Evolutionary conservation across 2,113 vertebrate species (phyloP).

Genomic region (Pseudopodoces humilis): DNA sequence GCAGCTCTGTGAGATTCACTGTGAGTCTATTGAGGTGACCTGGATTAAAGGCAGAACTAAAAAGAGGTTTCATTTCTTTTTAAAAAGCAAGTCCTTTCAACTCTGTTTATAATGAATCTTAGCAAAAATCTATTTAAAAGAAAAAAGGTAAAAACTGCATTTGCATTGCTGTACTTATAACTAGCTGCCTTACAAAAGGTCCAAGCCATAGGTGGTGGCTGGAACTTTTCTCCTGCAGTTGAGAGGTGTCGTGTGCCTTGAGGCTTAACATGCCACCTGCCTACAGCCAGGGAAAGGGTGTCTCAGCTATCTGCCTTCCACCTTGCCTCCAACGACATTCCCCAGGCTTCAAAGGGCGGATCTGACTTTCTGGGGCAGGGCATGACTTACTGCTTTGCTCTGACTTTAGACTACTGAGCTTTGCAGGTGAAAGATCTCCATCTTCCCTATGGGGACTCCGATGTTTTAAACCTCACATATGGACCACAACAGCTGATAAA

Average conservation of each 20-base stretch:
- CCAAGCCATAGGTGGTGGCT: not conserved
- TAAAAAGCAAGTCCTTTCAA: not conserved
- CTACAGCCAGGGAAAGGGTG: not conserved
- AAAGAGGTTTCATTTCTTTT: not conserved
- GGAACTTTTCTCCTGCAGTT: not conserved
- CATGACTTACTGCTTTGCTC: not conserved
- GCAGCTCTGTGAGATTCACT: not conserved
- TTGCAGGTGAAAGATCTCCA: not conserved
- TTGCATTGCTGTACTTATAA: not conserved
- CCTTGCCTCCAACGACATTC: not conserved
- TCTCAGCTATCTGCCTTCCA: not conserved
- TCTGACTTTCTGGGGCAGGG: not conserved
- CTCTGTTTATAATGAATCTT: not conserved
- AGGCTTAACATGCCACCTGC: not conserved
- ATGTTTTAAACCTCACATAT: not conserved
- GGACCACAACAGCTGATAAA: accelerated
- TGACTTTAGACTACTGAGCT: not conserved
- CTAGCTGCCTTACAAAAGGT: not conserved
- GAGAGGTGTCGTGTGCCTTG: not conserved
- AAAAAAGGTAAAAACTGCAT: not conserved
- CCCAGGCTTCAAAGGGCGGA: not conserved
- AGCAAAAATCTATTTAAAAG: not conserved
- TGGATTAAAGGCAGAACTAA: not conserved
- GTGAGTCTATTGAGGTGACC: not conserved
- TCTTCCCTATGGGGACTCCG: not conserved